Evolutionary conservation across 1,140 invertebrate species (phyloP).

Genomic region (Phymorhynchus buccinoides): DNA sequence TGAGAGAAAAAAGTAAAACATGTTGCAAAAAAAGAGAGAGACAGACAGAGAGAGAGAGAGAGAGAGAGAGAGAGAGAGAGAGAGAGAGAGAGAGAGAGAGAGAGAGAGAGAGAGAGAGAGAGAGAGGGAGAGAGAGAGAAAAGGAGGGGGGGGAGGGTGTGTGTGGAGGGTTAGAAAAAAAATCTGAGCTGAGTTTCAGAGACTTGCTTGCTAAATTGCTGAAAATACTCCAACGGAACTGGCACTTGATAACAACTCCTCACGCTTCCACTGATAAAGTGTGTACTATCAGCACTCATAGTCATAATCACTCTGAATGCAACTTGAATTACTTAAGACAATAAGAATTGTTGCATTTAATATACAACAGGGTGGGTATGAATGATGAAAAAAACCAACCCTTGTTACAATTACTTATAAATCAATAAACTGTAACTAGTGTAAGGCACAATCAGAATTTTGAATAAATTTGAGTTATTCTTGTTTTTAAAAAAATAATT

Average conservation of each 20-base stretch:
- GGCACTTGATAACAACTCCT: constrained; percentile 4
- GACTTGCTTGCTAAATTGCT: constrained; percentile 21
- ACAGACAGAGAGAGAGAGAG: background rate
- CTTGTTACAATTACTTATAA: no score
- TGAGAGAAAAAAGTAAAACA: background rate
- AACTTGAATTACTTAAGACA: background rate
- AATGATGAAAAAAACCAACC: no score
- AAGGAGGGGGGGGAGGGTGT: no score
- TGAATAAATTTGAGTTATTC: no score
- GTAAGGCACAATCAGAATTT: no score
- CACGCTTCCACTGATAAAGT: background rate
- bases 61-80: background rate
- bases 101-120: background rate
- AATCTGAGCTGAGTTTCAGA: no score
- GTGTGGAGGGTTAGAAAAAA: no score
- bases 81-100: background rate
- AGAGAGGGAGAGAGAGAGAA: no score
- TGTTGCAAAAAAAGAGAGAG: background rate
- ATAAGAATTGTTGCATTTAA: no score
- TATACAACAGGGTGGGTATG: no score
- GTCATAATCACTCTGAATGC: background rate
- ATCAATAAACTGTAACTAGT: no score
- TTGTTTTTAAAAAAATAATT: no score
- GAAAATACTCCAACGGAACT: constrained; percentile 33
- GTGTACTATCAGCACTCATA: background rate